Evolutionary conservation across 2,888 invertebrate species (phyloP), one percentile per base, ranked within the genome.

Genomic region (Apotomis capreana): DNA sequence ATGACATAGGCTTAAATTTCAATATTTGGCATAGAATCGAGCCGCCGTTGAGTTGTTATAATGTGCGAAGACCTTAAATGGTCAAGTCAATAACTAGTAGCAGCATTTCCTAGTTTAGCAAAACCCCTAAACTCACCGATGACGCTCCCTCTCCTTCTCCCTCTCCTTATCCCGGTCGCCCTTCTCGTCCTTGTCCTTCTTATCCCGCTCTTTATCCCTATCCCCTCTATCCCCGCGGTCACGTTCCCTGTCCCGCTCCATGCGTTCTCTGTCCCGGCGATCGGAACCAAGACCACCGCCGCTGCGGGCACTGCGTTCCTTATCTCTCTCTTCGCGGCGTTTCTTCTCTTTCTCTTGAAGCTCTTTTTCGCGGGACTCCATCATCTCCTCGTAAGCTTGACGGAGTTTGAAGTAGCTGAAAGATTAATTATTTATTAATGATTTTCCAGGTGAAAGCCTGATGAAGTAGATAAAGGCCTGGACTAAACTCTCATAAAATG

Each of bases 361-460:
- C 64, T 95, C 94, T 71, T 94, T 94, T 76, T 95, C 94, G 0
- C 95, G 93, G 8, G 94, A 90, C 57, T 94, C 91, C 57, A 94
- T 94, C 88, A 95, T 95, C 84, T 96, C 96, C 68, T 95, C 95
- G 26, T 95, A 95, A 0, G 96, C 96, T 83, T 95, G 94, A 68
- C 96, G 95, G 70, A 96, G 87, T 82, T 95, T 95, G 71, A 95
- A 95, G 80, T 96, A 96, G 3, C 94, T 94, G 78, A 37, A 80
- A 75, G 13, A 3, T 0, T 55, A 58, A 12, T 44, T 2, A 2
- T 26, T 26, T 26, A 26, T 26, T 26, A 26, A 26, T 26, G 26
- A 26, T 15, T 15, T 15, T 15, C 15, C 1, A 15, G 15, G 15
- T 15, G 15, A 2, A 26, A 2, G 26, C 26, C 26, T 26, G 26